These are phyloP conservation scores for Sarcophaga subvicina DNA, from an alignment of 2,888 invertebrate genomes.

Conservation along the genomic window DNA sequence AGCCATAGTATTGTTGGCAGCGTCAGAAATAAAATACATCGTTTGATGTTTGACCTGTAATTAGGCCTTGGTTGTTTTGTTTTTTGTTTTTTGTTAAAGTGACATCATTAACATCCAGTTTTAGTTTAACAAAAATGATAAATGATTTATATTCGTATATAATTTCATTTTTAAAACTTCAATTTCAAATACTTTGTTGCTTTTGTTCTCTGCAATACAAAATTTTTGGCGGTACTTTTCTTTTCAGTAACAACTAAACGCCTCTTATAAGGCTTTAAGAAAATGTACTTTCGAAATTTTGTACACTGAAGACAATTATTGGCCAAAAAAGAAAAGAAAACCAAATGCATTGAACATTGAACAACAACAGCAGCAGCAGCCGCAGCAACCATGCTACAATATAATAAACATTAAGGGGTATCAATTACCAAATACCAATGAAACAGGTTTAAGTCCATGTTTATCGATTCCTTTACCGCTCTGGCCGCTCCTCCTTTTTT, in stretches of 20 bases:
- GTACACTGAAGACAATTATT: slow-evolving; percentile 27
- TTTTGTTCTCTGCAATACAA: not conserved
- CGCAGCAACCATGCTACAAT: slow-evolving; percentile 15
- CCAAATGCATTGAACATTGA: not conserved
- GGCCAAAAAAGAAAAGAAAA: not conserved
- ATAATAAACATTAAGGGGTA: slow-evolving; percentile 51
- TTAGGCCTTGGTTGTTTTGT: slow-evolving; percentile 15
- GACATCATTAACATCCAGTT: slow-evolving; percentile 60
- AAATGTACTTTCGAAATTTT: slow-evolving; percentile 14
- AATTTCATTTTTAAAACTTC: not conserved
- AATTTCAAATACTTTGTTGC: slow-evolving; percentile 4
- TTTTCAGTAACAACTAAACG: not conserved
- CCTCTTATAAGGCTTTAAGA: not conserved
- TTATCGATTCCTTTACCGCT: slow-evolving; percentile 34
- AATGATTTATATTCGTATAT: slow-evolving; percentile 52
- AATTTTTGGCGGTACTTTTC: slow-evolving; percentile 5
- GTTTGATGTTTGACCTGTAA: slow-evolving; percentile 45
- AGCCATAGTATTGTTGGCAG: slow-evolving; percentile 22
- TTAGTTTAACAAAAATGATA: slow-evolving; percentile 24
- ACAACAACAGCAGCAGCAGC: not conserved
- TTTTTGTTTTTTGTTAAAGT: slow-evolving; percentile 36
- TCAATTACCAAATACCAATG: slow-evolving; percentile 71
- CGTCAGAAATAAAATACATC: not conserved
- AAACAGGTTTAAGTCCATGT: slow-evolving; percentile 66
- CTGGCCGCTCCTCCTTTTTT: slow-evolving; percentile 13